Percentiles rank a stretch among this genome's conserved stretches.
These are phyloP conservation scores for Caerostris darwini DNA, from an alignment of 1,140 invertebrate species.

Conservation along the genomic window DNA sequence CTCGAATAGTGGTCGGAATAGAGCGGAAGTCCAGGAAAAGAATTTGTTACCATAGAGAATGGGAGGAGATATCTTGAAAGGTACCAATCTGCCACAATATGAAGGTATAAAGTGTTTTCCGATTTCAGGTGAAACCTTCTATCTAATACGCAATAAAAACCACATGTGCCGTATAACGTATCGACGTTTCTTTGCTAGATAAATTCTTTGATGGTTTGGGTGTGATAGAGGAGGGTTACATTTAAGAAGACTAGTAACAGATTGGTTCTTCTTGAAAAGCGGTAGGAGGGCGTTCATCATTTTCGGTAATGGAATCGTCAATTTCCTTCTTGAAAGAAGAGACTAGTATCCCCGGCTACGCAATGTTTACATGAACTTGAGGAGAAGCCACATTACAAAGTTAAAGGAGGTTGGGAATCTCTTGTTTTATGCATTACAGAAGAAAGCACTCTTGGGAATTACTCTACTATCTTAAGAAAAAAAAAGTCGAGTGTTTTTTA, in stretches of 20 bases:
- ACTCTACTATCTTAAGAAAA: constrained; percentile 11
- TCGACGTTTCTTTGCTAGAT: background rate
- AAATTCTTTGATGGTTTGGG: constrained; percentile 13
- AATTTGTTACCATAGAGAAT: constrained; percentile 45
- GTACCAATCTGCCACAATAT: background rate
- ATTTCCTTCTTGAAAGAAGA: constrained; percentile 46
- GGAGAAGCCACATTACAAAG: constrained; percentile 47
- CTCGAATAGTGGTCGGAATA: constrained; percentile 1
- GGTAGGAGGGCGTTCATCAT: constrained; percentile 20
- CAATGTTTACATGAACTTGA: constrained; percentile 39
- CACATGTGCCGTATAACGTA: background rate
- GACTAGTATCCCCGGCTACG: background rate
- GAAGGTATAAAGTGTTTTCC: background rate
- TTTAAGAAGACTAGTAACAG: constrained; percentile 29
- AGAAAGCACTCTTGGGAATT: constrained; percentile 62
- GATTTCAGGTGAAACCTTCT: background rate
- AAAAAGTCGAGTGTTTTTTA: constrained; percentile 38
- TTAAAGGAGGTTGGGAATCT: constrained; percentile 64
- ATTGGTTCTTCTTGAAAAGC: constrained; percentile 29
- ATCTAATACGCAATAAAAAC: constrained; percentile 17
- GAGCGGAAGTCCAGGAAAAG: constrained; percentile 35
- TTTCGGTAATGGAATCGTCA: constrained; percentile 28
- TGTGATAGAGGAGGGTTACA: constrained; percentile 19
- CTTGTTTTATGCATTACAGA: constrained; percentile 72
- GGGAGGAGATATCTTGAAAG: background rate